Evolutionary conservation across 2,888 invertebrate species (phyloP).

Genomic region (Gastrophysa polygoni): DNA sequence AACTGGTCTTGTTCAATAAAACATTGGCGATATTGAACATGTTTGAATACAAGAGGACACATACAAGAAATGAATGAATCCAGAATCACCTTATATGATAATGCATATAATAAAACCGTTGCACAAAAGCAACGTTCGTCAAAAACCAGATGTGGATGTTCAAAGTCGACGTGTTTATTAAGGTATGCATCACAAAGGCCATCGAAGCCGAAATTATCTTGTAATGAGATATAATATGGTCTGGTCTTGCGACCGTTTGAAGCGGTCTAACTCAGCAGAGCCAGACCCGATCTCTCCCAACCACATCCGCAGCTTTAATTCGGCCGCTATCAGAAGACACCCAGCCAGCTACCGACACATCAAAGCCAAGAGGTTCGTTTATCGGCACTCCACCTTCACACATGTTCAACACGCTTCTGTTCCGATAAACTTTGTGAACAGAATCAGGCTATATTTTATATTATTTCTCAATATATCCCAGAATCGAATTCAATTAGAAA

Average conservation of each 20-base stretch:
- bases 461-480: too few species aligned
- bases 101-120: background rate
- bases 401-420: conserved; percentile 26
- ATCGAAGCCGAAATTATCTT: conserved; percentile 33
- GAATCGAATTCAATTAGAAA: too few species aligned
- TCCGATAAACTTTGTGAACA: too few species aligned
- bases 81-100: background rate
- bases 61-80: too few species aligned
- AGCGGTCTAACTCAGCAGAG: conserved; percentile 38
- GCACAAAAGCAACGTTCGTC: conserved; percentile 13
- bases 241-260: conserved; percentile 41
- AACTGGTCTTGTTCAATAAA: too few species aligned
- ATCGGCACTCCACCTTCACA: conserved; percentile 30
- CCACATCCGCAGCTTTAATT: conserved; percentile 49
- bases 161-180: conserved; percentile 23
- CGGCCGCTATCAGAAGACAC: conserved; percentile 45
- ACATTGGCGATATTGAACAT: too few species aligned
- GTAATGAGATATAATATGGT: conserved; percentile 32
- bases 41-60: too few species aligned
- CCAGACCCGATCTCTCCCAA: conserved; percentile 28
- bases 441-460: too few species aligned
- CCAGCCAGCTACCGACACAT: conserved; percentile 39
- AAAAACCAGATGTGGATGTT: conserved; percentile 29
- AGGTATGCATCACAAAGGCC: conserved; percentile 31
- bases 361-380: conserved; percentile 30